Conservation (phyloP, 2,888 invertebrate genomes). For the Sphaeridia pumilis region DNA sequence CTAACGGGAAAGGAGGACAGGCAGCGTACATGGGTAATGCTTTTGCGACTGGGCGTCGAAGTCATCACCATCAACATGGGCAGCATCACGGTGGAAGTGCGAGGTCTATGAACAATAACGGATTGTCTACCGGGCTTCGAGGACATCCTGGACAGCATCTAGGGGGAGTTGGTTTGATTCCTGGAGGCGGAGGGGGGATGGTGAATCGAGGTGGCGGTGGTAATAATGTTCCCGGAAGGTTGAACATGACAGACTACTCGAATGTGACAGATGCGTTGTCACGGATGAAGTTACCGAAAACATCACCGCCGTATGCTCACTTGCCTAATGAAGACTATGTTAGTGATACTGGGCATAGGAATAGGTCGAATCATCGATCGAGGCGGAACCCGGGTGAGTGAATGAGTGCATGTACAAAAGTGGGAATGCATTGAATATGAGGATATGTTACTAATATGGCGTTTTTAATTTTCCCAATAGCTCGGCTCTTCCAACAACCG, state of each 20-base stretch:
- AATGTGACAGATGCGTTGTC: conserved; percentile 41
- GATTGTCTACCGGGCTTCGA: conserved; percentile 27
- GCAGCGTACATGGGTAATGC: conserved; percentile 29
- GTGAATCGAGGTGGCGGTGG: conserved; percentile 2
- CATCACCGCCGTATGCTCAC: conserved; percentile 35
- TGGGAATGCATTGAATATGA: too few relatives aligned
- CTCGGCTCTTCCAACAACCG: conserved; percentile 27
- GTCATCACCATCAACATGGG: too few relatives aligned
- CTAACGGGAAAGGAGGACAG: conserved; percentile 19
- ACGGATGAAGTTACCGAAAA: conserved; percentile 36
- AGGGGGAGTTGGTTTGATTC: too few relatives aligned
- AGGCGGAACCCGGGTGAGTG: conserved; percentile 30
- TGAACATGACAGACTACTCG: conserved; percentile 41
- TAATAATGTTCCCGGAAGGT: conserved; percentile 38
- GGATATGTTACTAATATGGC: too few relatives aligned
- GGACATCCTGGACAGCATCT: too few relatives aligned
- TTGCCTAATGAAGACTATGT: conserved; percentile 35
- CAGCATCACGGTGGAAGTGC: too few relatives aligned
- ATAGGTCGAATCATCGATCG: conserved; percentile 30
- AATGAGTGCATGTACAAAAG: too few relatives aligned
- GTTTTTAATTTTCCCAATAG: not conserved
- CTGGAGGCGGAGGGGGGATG: conserved; percentile 8
- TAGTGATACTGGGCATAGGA: conserved; percentile 34
- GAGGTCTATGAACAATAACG: conserved; percentile 32
- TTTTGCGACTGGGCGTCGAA: conserved; percentile 34